Evolutionary conservation across 2,888 invertebrate genomes (phyloP).

Genomic region (Chydorus sphaericus): DNA sequence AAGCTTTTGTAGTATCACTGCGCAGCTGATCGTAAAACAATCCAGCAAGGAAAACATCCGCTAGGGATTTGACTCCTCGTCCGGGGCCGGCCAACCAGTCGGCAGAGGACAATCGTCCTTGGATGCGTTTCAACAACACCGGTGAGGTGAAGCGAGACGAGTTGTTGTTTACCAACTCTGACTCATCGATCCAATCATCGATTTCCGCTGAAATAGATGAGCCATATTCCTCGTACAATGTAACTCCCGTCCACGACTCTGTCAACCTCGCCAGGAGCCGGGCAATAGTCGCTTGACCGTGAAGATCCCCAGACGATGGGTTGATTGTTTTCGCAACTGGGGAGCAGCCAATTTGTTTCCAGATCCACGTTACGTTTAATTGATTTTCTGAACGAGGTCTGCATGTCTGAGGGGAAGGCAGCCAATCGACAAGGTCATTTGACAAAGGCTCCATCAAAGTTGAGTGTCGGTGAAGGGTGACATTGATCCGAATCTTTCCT

Average conservation of each 20-base stretch:
- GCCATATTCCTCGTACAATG: constrained; percentile 1
- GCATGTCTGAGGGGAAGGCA: background rate
- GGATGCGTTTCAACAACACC: background rate
- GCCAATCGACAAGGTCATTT: background rate
- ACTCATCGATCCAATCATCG: constrained; percentile 9
- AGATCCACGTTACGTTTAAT: constrained; percentile 8
- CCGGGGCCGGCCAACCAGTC: background rate
- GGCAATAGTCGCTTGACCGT: constrained; percentile 5
- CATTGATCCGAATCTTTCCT: background rate
- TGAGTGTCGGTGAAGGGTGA: constrained; percentile 5
- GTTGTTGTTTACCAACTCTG: background rate
- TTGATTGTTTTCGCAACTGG: background rate
- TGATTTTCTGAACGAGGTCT: background rate
- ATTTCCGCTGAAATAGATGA: background rate
- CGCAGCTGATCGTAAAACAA: background rate
- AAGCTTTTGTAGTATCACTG: background rate
- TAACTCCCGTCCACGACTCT: background rate
- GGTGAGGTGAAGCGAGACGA: background rate
- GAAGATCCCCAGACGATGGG: background rate
- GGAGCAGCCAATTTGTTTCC: constrained; percentile 1
- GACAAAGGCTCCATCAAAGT: background rate
- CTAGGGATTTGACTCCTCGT: background rate
- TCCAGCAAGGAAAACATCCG: background rate
- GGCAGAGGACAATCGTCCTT: background rate
- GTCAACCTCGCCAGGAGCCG: background rate